phyloP scores from a whole-genome alignment of 2,888 invertebrate genomes.

The Dendrolimus pini region DNA sequence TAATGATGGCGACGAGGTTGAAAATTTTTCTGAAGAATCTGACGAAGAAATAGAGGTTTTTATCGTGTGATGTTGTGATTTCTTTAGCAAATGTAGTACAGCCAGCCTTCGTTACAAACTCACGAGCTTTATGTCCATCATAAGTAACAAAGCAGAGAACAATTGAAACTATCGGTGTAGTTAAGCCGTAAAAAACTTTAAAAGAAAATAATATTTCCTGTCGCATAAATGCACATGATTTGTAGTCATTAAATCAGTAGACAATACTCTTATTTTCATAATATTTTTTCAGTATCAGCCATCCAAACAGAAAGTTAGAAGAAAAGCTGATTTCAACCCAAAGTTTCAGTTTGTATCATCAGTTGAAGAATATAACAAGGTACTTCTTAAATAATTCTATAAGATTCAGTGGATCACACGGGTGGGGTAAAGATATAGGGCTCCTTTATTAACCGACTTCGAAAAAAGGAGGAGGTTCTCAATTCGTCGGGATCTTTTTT shows the following conservation, averaged over 20 bases:
- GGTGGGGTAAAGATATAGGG: no score
- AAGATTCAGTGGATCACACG: no score
- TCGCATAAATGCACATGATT: background rate
- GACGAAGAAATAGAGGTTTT: conserved; percentile 87
- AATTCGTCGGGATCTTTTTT: no score
- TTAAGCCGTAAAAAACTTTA: background rate
- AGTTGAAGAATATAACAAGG: conserved; percentile 85
- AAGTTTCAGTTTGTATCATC: conserved; percentile 88
- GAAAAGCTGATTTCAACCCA: conserved; percentile 86
- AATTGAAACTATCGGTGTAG: no score
- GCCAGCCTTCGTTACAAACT: no score
- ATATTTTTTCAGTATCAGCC: conserved; percentile 84
- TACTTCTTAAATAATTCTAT: conserved; percentile 16
- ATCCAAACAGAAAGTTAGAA: conserved; percentile 83
- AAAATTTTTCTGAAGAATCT: conserved; percentile 87
- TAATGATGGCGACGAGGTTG: conserved; percentile 87
- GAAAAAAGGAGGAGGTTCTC: no score
- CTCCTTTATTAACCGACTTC: no score
- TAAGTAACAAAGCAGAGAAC: no score
- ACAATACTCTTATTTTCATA: conserved; percentile 1
- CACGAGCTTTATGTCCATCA: no score
- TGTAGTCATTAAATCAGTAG: background rate
- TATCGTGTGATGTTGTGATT: background rate
- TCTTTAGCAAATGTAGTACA: background rate
- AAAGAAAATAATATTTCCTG: background rate